phyloP scores from a whole-genome alignment of 2,113 vertebrate species.

The Theristicus caerulescens region DNA sequence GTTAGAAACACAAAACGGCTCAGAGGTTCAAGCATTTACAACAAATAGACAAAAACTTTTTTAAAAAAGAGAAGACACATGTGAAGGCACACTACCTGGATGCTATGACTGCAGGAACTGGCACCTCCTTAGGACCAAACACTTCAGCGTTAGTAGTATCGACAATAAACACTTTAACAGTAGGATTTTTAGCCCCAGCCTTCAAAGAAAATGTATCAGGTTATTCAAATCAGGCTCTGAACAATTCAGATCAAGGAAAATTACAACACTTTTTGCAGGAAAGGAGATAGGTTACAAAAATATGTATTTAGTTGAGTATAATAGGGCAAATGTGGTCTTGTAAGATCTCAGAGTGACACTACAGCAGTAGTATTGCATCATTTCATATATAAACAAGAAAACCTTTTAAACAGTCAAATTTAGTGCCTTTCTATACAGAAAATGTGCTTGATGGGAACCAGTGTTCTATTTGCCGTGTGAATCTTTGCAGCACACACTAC shows the following conservation, averaged over 20 bases:
- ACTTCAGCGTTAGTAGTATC: conserved; percentile 71
- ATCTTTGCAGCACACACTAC: not conserved
- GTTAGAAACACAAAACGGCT: not conserved
- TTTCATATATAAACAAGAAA: not conserved
- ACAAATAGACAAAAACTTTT: not conserved
- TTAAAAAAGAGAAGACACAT: not conserved
- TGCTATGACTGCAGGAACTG: conserved; percentile 79
- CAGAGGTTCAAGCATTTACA: not conserved
- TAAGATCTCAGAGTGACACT: not conserved
- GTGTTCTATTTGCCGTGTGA: not conserved
- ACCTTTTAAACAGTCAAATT: not conserved
- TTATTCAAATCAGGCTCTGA: conserved; percentile 18
- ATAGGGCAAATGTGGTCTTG: not conserved
- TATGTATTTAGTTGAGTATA: not conserved
- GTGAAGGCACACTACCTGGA: conserved; percentile 77
- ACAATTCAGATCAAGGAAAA: not conserved
- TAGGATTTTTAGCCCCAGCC: conserved; percentile 88
- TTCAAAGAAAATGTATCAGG: conserved; percentile 64
- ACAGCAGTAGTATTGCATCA: not conserved
- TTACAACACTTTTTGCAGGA: not conserved
- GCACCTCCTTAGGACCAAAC: conserved; percentile 72
- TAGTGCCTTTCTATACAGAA: not conserved
- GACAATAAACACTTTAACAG: conserved; percentile 86
- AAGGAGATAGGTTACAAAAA: not conserved
- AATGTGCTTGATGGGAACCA: not conserved